These are phyloP conservation scores for Flexamia atlantica DNA, from an alignment of 2,888 invertebrate species.

Conservation along the genomic window DNA sequence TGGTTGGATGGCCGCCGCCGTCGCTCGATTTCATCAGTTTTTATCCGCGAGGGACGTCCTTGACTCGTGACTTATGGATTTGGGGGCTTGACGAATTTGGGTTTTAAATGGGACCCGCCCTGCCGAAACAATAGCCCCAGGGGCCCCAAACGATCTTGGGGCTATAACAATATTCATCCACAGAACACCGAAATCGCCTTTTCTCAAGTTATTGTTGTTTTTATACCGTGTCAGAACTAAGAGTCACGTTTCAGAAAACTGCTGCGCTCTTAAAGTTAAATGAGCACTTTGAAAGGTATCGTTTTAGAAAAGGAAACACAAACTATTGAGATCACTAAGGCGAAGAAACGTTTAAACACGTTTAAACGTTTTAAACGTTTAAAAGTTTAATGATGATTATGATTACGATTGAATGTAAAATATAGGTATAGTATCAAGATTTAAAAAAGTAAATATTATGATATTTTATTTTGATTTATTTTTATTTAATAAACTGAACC, in stretches of 20 bases:
- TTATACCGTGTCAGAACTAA: not conserved
- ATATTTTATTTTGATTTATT: no score
- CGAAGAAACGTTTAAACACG: no score
- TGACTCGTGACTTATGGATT: conserved; percentile 40
- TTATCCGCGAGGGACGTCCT: conserved; percentile 21
- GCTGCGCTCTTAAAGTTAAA: not conserved
- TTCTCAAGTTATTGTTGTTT: conserved; percentile 15
- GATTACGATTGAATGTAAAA: no score
- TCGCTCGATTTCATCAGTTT: not conserved
- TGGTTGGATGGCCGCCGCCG: not conserved
- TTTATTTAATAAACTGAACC: no score
- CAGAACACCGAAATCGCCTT: not conserved
- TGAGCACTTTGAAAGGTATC: no score
- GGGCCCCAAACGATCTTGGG: conserved; percentile 32
- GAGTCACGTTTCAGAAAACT: conserved; percentile 7
- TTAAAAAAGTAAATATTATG: no score
- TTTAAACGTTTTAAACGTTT: no score
- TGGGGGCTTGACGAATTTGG: conserved; percentile 55
- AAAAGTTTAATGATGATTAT: no score
- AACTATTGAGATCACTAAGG: no score
- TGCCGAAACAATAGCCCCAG: conserved; percentile 18
- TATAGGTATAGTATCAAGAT: no score
- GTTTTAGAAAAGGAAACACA: no score
- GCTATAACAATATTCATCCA: conserved; percentile 22
- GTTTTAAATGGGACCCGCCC: conserved; percentile 42